Conservation (phyloP, 2,888 invertebrate genomes). For the Poecilus cupreus region DNA sequence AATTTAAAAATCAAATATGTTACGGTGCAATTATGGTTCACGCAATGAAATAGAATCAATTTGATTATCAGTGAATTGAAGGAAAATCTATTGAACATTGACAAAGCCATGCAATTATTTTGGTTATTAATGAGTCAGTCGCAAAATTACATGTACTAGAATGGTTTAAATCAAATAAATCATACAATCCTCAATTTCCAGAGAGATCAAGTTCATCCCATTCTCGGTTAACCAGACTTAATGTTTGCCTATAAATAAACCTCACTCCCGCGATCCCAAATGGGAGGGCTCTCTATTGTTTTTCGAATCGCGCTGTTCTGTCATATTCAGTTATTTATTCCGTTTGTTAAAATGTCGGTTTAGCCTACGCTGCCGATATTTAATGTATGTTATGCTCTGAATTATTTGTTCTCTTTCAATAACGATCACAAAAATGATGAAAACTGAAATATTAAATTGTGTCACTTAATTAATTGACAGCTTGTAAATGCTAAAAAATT, state of each 20-base stretch:
- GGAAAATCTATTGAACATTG: slow-evolving; percentile 3
- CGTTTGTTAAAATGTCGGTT: neutral
- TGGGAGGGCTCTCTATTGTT: slow-evolving; percentile 17
- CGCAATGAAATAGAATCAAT: too few relatives aligned
- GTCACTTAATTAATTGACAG: too few relatives aligned
- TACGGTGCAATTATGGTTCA: too few relatives aligned
- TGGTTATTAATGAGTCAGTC: slow-evolving; percentile 10
- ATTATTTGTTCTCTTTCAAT: too few relatives aligned
- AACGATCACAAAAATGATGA: too few relatives aligned
- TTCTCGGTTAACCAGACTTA: slow-evolving; percentile 3
- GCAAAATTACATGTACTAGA: slow-evolving; percentile 18
- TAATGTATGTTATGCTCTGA: too few relatives aligned
- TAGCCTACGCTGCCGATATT: too few relatives aligned
- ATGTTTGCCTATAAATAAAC: slow-evolving; percentile 34
- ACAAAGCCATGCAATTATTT: neutral
- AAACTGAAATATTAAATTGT: too few relatives aligned
- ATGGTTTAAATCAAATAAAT: neutral
- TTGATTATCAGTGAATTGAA: too few relatives aligned
- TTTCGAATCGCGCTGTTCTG: slow-evolving; percentile 26
- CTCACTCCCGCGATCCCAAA: neutral
- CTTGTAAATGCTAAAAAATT: too few relatives aligned
- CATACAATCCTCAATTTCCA: slow-evolving; percentile 16
- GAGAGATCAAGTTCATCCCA: slow-evolving; percentile 21
- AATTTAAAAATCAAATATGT: too few relatives aligned
- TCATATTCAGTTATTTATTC: slow-evolving; percentile 26